Base-by-base conservation (phyloP, 2,888 invertebrate genomes). In the Cephus pulcher region DNA sequence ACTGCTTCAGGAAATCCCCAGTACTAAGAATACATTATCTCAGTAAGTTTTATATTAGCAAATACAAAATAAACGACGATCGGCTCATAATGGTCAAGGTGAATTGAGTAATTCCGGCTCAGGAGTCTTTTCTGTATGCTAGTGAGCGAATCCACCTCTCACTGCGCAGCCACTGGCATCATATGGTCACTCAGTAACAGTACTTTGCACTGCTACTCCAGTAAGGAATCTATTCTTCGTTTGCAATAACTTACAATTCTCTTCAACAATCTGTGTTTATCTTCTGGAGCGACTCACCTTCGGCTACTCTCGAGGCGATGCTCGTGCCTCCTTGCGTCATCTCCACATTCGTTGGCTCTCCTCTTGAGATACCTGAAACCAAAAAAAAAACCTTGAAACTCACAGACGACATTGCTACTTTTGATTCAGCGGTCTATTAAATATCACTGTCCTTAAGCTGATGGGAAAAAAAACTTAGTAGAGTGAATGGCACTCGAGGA, bases 301-400 rank as follows among this genome's bases (percentile, higher is more conserved):
- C 85, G 80, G 84, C 86, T 82, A 83, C 81, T 85, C 80, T 79
- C 73, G 83, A 81, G 75, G 74, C 78, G 77, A 79, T 74, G 76
- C 81, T 81, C 75, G 80, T 84, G 80, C 81, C 83, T 82, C 82
- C 82, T 75, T 81, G 82, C 80, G 80, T 85, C 89, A 89, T 89
- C 83, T 87, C 88, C 80, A 80, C 81, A 83, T 81, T 78, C 82
- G 79, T 74, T 78, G 77, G 79, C 82, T 80, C 82, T 79, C 80
- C 82, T 80, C 83, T 81, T 77, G 75, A 75, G 81, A 56, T 56
- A 81, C 82, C 87, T 87, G 85, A 76, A 86, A 86, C 76, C 77
- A 70, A 80, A 76, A 81, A 34, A 34, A 37, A 11, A 76, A 56
- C 23, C 56, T 56, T 56, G 56, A 56, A 23, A 56, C 23, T 56